These are phyloP conservation scores for Aegotheles bennettii DNA, from an alignment of 2,113 vertebrate species.

Conservation along the genomic window DNA sequence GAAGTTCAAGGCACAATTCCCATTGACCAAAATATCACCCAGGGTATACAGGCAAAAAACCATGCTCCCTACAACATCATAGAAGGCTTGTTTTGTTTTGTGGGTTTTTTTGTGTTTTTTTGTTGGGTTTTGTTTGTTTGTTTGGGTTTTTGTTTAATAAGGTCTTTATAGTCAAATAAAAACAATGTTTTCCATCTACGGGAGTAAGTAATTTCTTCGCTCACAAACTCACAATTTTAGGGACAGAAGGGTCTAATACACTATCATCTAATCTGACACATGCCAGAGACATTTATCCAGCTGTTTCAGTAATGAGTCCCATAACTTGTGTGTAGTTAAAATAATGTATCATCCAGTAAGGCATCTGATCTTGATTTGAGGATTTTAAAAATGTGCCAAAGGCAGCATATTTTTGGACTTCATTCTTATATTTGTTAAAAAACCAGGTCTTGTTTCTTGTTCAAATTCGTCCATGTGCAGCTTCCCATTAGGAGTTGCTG, in stretches of 20 bases:
- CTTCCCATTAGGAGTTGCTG: neutral
- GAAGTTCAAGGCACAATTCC: neutral
- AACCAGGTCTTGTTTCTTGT: neutral
- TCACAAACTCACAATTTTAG: neutral
- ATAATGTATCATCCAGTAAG: neutral
- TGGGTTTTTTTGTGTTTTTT: neutral
- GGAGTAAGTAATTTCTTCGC: neutral
- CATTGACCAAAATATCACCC: neutral
- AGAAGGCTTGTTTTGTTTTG: neutral
- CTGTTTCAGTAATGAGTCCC: constrained; percentile 7
- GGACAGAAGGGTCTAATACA: neutral
- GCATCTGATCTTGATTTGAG: constrained; percentile 10
- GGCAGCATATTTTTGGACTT: neutral
- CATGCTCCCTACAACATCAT: neutral
- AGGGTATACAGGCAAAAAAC: neutral
- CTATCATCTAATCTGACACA: neutral
- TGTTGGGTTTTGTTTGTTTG: too few relatives aligned
- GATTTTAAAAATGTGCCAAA: neutral
- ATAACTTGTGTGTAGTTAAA: neutral
- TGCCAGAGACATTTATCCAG: constrained; percentile 25
- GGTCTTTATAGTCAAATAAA: neutral
- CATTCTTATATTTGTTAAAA: neutral
- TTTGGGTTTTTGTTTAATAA: neutral
- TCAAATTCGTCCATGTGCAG: neutral
- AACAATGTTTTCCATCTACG: neutral